phyloP scores from a whole-genome alignment of 35 echinoderm and acorn worm genomes.

The Lytechinus pictus region DNA sequence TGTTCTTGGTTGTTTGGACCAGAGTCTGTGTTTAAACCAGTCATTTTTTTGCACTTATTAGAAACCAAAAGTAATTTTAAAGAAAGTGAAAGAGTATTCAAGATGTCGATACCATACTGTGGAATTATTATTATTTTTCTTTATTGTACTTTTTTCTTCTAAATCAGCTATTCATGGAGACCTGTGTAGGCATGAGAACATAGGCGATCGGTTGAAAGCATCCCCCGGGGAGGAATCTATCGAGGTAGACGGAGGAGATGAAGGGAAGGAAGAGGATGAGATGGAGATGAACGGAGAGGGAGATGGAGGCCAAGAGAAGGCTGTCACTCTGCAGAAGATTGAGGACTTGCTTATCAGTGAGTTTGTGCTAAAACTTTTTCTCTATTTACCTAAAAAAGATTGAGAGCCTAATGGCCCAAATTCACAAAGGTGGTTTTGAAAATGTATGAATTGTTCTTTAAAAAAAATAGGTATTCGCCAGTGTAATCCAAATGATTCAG shows the following conservation, averaged over 20 bases:
- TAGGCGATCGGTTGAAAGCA: slow-evolving; percentile 35
- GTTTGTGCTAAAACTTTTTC: not conserved
- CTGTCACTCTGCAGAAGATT: slow-evolving; percentile 64
- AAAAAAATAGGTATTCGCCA: too few species aligned
- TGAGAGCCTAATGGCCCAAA: too few species aligned
- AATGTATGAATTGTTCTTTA: too few species aligned
- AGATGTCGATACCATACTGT: too few species aligned
- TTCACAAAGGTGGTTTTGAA: too few species aligned
- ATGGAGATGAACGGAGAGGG: slow-evolving; percentile 44
- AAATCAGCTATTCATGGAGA: slow-evolving; percentile 75
- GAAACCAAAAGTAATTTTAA: not conserved
- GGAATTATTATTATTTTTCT: too few species aligned
- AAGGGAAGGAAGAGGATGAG: slow-evolving; percentile 54
- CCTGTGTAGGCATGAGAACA: slow-evolving; percentile 70
- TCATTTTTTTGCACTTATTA: not conserved
- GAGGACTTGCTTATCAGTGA: slow-evolving; percentile 73
- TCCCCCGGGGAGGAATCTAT: slow-evolving; percentile 10
- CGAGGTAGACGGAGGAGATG: slow-evolving; percentile 51
- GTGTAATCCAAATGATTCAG: too few species aligned
- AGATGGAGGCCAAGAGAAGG: not conserved
- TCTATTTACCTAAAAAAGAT: too few species aligned
- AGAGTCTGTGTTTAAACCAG: not conserved
- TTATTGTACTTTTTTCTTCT: not conserved
- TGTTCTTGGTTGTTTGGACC: too few species aligned
- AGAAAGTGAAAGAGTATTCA: not conserved